Percentiles rank a stretch among this genome's conserved stretches.
phyloP scores from a whole-genome alignment of 1,140 invertebrate species.

The Reticulitermes speratus region DNA sequence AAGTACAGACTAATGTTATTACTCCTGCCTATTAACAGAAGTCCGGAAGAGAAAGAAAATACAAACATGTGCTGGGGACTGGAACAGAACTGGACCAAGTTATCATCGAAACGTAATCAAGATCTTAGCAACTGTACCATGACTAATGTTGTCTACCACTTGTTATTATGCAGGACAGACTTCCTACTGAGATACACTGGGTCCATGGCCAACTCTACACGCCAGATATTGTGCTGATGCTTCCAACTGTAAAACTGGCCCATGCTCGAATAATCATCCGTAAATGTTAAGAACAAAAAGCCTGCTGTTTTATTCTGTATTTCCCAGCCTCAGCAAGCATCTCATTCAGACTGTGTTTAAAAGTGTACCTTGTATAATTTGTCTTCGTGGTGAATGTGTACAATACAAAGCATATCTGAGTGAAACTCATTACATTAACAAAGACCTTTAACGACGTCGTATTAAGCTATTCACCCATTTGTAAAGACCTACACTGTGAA shows the following conservation, averaged over 20 bases:
- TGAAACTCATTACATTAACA: slow-evolving; percentile 9
- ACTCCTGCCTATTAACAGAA: no score
- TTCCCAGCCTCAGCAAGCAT: background rate
- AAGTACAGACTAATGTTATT: no score
- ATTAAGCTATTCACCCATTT: slow-evolving; percentile 3
- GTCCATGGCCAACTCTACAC: background rate
- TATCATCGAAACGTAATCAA: background rate
- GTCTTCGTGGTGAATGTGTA: background rate
- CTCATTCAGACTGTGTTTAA: background rate
- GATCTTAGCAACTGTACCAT: background rate
- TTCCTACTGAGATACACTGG: background rate
- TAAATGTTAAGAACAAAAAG: background rate
- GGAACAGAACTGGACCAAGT: background rate
- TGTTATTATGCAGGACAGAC: background rate
- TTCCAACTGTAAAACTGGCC: slow-evolving; percentile 4
- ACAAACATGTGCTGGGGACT: no score
- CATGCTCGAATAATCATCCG: background rate
- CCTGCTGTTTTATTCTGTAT: background rate
- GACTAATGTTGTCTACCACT: background rate
- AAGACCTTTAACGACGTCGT: slow-evolving; percentile 1
- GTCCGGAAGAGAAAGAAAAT: no score
- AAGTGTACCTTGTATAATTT: background rate
- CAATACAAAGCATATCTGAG: background rate
- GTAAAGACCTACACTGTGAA: background rate
- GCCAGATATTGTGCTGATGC: background rate